Evolutionary conservation across 2,113 vertebrate genomes (phyloP).

Genomic region (Dipodomys spectabilis): DNA sequence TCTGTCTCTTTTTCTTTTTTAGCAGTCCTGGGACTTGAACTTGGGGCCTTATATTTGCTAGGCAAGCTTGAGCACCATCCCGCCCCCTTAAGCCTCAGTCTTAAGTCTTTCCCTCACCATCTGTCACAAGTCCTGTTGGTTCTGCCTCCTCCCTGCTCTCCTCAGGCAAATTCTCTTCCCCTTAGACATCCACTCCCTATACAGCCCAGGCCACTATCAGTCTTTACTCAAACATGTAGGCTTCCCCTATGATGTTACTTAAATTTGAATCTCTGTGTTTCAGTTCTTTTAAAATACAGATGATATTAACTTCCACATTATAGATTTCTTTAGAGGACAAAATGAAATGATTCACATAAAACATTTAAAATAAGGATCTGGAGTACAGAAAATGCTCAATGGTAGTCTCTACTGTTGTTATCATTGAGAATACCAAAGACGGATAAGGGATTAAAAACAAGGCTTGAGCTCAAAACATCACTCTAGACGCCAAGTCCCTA

Average conservation of each 20-base stretch:
- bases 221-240: neutral
- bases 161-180: neutral
- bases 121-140: neutral
- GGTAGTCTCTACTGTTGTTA: neutral
- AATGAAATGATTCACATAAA: neutral
- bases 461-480: neutral
- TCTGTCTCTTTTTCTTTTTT: too few species aligned
- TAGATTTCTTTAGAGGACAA: neutral
- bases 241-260: neutral
- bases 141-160: neutral
- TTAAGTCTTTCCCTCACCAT: neutral
- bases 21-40: too few species aligned
- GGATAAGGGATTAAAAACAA: constrained; percentile 3
- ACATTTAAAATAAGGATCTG: neutral
- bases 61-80: too few species aligned
- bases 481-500: neutral
- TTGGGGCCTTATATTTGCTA: too few species aligned
- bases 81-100: neutral
- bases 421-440: neutral
- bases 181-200: neutral
- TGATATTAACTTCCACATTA: neutral
- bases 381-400: neutral
- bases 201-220: neutral
- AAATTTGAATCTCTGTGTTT: neutral
- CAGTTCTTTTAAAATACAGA: constrained; percentile 14